A percentile compares a stretch with the other conserved stretches of the same genome.
phyloP scores from a whole-genome alignment of 35 echinoderm and acorn worm species.

The Amphiura filiformis region DNA sequence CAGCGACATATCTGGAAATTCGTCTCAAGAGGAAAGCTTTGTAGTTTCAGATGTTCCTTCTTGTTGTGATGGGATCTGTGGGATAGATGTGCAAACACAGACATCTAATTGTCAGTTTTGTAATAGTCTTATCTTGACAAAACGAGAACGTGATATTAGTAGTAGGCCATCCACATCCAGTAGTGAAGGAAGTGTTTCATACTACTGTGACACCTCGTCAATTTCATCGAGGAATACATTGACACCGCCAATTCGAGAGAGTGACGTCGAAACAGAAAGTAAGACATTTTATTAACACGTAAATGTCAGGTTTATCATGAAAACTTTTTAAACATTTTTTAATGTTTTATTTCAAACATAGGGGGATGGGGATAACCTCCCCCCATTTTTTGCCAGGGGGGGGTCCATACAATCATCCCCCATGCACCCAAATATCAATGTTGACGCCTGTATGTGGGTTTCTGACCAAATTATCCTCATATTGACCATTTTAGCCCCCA shows the following conservation, averaged over 20 bases:
- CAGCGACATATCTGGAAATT: no score
- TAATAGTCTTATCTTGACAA: neutral
- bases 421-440: no score
- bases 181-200: neutral
- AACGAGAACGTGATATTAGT: neutral
- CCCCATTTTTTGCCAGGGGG: no score
- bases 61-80: neutral
- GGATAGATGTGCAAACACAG: neutral
- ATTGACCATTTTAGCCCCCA: no score
- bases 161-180: no score
- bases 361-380: no score
- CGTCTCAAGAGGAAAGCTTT: neutral
- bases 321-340: no score
- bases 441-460: no score
- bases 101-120: neutral
- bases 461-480: no score
- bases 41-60: neutral
- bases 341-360: no score
- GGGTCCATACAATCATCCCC: no score
- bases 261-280: neutral
- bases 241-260: neutral
- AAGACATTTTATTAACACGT: neutral
- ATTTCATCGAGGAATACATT: neutral
- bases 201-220: neutral
- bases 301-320: no score